Base-by-base conservation (phyloP, 1,140 invertebrate genomes). In the Zaprionus taronus region DNA sequence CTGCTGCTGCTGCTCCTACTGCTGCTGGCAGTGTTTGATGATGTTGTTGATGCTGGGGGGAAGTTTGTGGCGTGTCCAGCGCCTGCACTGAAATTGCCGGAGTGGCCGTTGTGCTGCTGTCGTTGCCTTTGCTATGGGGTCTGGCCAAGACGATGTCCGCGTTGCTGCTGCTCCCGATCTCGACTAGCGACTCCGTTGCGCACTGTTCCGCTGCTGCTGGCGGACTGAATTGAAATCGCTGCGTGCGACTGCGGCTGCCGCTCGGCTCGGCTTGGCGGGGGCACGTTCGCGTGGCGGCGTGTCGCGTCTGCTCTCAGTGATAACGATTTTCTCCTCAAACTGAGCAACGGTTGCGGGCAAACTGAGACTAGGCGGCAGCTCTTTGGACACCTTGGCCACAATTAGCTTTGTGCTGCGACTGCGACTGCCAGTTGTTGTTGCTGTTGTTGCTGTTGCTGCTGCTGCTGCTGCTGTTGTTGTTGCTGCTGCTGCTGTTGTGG, bases 291-390 rank as follows among this genome's bases (percentile, higher is more conserved):
- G 61, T 11, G 91, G 91, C 64, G 91, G 91, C 57, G 90, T 92
- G 66, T 92, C 91, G 41, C 82, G 80, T 28, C 56, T 72, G 76
- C 91, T 92, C 81, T 91, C 90, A 44, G 91, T 92, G 91, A 92
- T 91, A 89, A 86, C 75, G 77, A 81, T 79, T 80, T 82, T 91
- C 74, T 89, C 83, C 71, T 90, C 80, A 5, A 44, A 14, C 15
- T 56, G 22, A 41, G 63, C 15, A 24, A 20, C 34, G 5, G n/a
- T 31, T 4, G 60, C 38, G 36, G 57, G 38, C 49, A 53, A 5
- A 12, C 41, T 20, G 2, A 47, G 41, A 17, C 66, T 26, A 55
- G 49, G 51, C 67, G 73, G 61, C 36, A 61, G 41, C 63, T 74
- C 72, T 69, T 72, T 80, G 63, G 69, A 70, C 41, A 79, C 77